Percentiles rank a stretch among this genome's conserved stretches.
phyloP scores from a whole-genome alignment of 2,888 invertebrate genomes.

The Phoronis australis region DNA sequence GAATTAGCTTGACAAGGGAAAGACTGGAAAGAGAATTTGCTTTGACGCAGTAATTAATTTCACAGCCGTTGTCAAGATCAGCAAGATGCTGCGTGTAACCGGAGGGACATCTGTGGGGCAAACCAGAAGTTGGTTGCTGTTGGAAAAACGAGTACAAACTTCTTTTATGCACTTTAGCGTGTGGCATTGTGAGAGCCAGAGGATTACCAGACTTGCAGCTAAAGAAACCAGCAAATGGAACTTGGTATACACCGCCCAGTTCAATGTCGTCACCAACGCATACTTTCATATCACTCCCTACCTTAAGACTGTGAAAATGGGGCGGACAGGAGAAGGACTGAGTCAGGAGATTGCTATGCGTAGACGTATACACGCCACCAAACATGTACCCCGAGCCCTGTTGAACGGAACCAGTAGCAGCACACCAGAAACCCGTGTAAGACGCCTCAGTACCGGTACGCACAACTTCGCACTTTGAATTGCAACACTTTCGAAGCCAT shows the following conservation, averaged over 20 bases:
- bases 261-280: constrained; percentile 38
- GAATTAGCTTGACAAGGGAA: constrained; percentile 24
- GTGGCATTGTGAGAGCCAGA: constrained; percentile 8
- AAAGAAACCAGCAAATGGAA: constrained; percentile 37
- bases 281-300: constrained; percentile 22
- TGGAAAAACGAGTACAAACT: constrained; percentile 2
- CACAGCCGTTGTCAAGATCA: constrained; percentile 26
- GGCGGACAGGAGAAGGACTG: constrained; percentile 23
- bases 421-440: constrained; percentile 33
- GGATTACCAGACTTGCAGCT: constrained; percentile 32
- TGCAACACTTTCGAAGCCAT: constrained; percentile 18
- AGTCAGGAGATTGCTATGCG: constrained; percentile 23
- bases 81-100: constrained; percentile 36
- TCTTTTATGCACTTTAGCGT: neutral
- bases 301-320: constrained; percentile 21
- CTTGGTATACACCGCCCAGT: constrained; percentile 19
- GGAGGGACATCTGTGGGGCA: constrained; percentile 28
- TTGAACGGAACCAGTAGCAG: constrained; percentile 17
- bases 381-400: constrained; percentile 28
- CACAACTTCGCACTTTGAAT: constrained; percentile 15
- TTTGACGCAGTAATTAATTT: constrained; percentile 31
- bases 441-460: constrained; percentile 16
- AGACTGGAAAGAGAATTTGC: constrained; percentile 23
- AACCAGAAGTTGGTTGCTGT: constrained; percentile 14
- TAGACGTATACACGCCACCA: constrained; percentile 30